phyloP scores from a whole-genome alignment of 2,888 invertebrate genomes.

The Sphinx pinastri region DNA sequence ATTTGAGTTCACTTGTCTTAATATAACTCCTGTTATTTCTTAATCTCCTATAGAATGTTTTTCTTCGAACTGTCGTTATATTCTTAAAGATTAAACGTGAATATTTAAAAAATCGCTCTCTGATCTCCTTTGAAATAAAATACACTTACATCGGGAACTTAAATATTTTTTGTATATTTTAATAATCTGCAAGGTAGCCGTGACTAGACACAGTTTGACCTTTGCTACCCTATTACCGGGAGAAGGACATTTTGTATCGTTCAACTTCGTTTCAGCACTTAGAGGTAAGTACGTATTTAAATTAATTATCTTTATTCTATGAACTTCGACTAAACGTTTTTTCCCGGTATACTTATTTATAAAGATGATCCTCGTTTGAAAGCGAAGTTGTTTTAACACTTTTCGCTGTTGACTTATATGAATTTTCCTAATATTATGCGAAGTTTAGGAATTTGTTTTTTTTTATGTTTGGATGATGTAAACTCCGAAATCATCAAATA shows the following conservation, averaged over 20 bases:
- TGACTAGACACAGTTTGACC: slow-evolving; percentile 4
- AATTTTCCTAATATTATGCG: too few species aligned
- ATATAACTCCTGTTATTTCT: too few species aligned
- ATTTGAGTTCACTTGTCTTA: too few species aligned
- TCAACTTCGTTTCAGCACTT: slow-evolving; percentile 1
- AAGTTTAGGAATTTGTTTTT: too few species aligned
- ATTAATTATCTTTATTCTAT: neutral
- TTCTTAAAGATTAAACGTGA: neutral
- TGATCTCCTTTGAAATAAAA: neutral
- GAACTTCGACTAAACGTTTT: too few species aligned
- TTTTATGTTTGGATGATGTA: too few species aligned
- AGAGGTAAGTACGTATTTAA: neutral
- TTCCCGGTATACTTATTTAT: too few species aligned
- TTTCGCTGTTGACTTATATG: too few species aligned
- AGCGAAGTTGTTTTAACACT: too few species aligned
- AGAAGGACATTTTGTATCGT: neutral
- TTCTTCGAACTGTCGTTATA: neutral
- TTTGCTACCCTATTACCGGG: neutral
- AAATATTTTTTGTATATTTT: neutral
- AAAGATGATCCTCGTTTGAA: too few species aligned
- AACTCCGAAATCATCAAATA: too few species aligned
- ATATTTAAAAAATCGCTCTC: neutral
- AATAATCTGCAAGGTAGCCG: neutral
- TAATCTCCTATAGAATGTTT: too few species aligned
- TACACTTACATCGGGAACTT: neutral